phyloP scores from a whole-genome alignment of 1,140 invertebrate genomes.

The Colletes gigas region DNA sequence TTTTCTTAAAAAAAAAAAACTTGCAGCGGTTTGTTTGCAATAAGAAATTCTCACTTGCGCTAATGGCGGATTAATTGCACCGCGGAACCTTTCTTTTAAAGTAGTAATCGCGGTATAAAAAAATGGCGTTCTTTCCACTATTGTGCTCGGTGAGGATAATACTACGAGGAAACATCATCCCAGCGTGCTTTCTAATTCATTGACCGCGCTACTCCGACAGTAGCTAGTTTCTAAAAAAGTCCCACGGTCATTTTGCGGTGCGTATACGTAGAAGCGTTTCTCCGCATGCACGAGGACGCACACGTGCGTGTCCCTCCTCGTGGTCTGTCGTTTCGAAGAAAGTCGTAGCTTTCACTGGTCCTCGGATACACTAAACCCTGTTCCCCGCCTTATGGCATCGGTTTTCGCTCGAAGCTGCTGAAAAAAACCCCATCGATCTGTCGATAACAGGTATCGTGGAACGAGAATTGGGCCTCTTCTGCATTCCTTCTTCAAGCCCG shows the following conservation, averaged over 20 bases:
- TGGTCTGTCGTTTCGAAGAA: conserved; percentile 49
- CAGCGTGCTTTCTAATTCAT: conserved; percentile 61
- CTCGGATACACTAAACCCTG: conserved; percentile 23
- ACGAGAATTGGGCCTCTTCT: no score
- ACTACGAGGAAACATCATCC: conserved; percentile 26
- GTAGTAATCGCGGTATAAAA: background rate
- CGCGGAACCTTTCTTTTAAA: no score
- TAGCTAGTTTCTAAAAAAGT: conserved; percentile 62
- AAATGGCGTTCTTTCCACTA: background rate
- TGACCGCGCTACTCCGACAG: conserved; percentile 35
- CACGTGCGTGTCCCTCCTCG: conserved; percentile 7
- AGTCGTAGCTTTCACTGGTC: conserved; percentile 62
- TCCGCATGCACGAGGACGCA: conserved; percentile 27
- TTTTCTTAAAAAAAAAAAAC: no score
- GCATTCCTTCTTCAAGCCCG: no score
- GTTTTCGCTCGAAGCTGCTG: conserved; percentile 19
- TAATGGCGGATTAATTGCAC: no score
- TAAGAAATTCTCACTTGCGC: no score
- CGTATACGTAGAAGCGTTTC: conserved; percentile 45
- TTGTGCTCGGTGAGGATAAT: conserved; percentile 13
- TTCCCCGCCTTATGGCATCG: background rate
- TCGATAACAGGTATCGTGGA: background rate
- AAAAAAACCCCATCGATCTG: conserved; percentile 14
- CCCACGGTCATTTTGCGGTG: conserved; percentile 69
- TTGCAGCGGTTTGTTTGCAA: no score